Evolutionary conservation across 2,113 vertebrate genomes (phyloP), one percentile per base, ranked within the genome.

Genomic region (Microcebus murinus): DNA sequence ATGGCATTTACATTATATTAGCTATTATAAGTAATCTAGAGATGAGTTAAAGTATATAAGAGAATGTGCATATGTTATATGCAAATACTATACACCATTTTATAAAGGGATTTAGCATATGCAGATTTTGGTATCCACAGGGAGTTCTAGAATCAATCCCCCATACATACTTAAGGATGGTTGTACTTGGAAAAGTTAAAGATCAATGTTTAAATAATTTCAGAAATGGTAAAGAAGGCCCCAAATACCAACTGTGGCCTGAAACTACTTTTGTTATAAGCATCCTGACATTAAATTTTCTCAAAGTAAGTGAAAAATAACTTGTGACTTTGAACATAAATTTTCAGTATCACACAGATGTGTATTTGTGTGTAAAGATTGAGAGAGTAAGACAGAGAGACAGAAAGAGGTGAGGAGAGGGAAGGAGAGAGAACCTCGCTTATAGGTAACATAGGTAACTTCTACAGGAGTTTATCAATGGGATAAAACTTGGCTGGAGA

Each of bases 201-300:
- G 42, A 95, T 65, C 73, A 92, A 55, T 82, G 89, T 93, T 92
- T 92, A 70, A 18, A 55, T 18, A 55, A 31, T 31, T 63, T 92
- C 34, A 71, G 59, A 95, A 90, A 77, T 65, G 45, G 36, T 20
- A 89, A 85, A 59, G 27, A 84, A 86, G 18, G 39, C 12, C 14
- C n/a, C n/a, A 59, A 73, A 80, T 83, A 11, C 20, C 34, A 39
- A 89, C 39, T 70, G 6, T 71, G n/a, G 36, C 63, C 42, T 74
- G 65, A 92, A 81, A 82, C 74, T 93, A 65, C 25, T 87, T 96
- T 79, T 85, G 17, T 71, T 90, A 18, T 59, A 68, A 59, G 42
- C 36, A 86, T 67, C 15, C 17, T 70, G 55, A 63, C 2, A 36
- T 82, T 63, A 65, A 57, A 6, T 18, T 87, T 90, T 87, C 45